Evolutionary conservation across 2,888 invertebrate genomes (phyloP).

Genomic region (Hololepta plana): DNA sequence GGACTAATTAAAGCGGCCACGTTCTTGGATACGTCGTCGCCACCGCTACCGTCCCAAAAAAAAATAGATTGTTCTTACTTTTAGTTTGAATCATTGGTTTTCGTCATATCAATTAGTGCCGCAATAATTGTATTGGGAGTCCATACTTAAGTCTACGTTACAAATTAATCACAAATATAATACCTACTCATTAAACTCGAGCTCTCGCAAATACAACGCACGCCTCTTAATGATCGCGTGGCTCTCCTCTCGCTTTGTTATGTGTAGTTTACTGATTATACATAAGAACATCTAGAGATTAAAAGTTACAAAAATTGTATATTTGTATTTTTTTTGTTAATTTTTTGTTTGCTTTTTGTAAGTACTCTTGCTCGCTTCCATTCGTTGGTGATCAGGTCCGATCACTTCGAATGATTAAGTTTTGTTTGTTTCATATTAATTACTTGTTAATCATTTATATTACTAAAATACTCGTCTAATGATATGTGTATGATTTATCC

Average conservation of each 20-base stretch:
- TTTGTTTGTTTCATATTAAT: not conserved
- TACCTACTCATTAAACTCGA: constrained; percentile 14
- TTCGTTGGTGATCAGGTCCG: not conserved
- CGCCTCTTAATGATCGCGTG: constrained; percentile 10
- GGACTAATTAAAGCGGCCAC: too few species aligned
- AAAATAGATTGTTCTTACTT: constrained; percentile 1
- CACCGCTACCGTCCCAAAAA: constrained; percentile 1
- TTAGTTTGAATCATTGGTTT: constrained; percentile 9
- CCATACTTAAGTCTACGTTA: constrained; percentile 12
- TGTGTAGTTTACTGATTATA: constrained; percentile 9
- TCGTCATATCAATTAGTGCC: constrained; percentile 16
- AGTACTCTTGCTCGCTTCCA: too few species aligned
- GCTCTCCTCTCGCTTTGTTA: constrained; percentile 11
- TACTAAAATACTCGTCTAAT: constrained; percentile 5
- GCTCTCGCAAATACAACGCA: constrained; percentile 5
- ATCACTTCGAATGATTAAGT: constrained; percentile 1
- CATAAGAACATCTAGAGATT: constrained; percentile 20
- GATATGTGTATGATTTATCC: constrained; percentile 7
- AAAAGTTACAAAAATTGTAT: constrained; percentile 13
- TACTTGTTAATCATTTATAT: not conserved
- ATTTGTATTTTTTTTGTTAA: too few species aligned
- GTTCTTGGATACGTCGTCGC: too few species aligned
- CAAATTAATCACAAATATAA: constrained; percentile 16
- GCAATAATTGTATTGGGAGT: constrained; percentile 23
- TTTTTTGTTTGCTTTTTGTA: too few species aligned